These are phyloP conservation scores for Parauchenoglanis ngamensis DNA, from an alignment of 2,797 vertebrate species.

Conservation along the genomic window DNA sequence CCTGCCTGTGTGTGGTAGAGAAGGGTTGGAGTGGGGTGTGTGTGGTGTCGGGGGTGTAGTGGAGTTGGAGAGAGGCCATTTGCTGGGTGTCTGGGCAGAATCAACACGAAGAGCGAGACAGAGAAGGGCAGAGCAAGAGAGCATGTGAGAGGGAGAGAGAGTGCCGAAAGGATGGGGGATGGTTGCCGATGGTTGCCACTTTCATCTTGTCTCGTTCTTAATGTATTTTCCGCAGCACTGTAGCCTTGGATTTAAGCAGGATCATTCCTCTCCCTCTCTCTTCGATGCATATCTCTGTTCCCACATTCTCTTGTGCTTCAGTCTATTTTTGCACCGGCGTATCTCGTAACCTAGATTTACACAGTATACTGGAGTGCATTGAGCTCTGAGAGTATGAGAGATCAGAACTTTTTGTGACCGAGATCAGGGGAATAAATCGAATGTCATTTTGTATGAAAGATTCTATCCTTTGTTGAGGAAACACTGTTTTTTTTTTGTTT, in stretches of 20 bases:
- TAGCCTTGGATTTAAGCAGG: constrained; percentile 15
- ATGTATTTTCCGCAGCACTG: constrained; percentile 23
- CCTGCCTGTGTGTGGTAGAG: constrained; percentile 73
- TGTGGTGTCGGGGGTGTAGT: constrained; percentile 56
- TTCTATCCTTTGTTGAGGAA: neutral
- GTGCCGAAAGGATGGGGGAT: constrained; percentile 31
- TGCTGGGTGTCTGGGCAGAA: constrained; percentile 70
- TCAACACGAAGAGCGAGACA: constrained; percentile 57
- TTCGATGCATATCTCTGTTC: constrained; percentile 28
- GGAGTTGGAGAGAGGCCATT: constrained; percentile 71
- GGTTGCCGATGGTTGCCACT: constrained; percentile 32
- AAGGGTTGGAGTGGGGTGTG: constrained; percentile 34
- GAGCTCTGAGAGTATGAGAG: neutral
- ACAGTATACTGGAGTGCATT: constrained; percentile 18
- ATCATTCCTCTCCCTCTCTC: constrained; percentile 18
- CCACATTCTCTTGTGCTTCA: constrained; percentile 39
- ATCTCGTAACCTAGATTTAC: constrained; percentile 37
- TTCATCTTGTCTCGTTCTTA: constrained; percentile 38
- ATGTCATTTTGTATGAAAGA: neutral
- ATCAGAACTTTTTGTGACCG: constrained; percentile 16
- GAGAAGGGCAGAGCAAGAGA: constrained; percentile 20
- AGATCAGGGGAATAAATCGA: neutral
- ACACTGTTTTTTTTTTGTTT: neutral
- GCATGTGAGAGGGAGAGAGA: constrained; percentile 46
- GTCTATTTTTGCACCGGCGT: constrained; percentile 39